Evolutionary conservation across 2,888 invertebrate genomes (phyloP).

Genomic region (Tridacna crocea): DNA sequence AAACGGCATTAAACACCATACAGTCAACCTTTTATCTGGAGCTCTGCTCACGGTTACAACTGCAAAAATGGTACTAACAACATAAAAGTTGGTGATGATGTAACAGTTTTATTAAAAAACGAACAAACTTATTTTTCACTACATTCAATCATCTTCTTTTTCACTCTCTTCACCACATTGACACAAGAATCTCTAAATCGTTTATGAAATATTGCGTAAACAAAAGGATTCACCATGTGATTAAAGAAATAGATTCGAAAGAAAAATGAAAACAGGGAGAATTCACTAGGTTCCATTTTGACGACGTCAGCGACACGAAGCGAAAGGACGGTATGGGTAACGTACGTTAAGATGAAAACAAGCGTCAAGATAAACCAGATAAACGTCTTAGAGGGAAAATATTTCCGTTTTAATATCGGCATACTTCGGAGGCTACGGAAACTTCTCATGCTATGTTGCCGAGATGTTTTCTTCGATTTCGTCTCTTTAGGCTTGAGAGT

Average conservation of each 20-base stretch:
- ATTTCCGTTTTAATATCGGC: constrained; percentile 24
- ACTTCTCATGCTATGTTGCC: constrained; percentile 41
- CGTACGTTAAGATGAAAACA: constrained; percentile 55
- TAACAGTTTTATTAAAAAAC: too few relatives aligned
- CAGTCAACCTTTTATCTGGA: too few relatives aligned
- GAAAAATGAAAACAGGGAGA: constrained; percentile 54
- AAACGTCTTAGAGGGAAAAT: constrained; percentile 55
- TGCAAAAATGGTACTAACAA: too few relatives aligned
- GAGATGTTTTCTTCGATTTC: constrained; percentile 17
- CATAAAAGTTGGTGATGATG: too few relatives aligned
- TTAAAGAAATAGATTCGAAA: constrained; percentile 59
- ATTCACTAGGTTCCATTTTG: constrained; percentile 39
- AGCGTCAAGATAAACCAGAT: constrained; percentile 61
- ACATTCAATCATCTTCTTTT: constrained; percentile 22
- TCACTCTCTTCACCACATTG: constrained; percentile 38
- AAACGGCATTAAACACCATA: too few relatives aligned
- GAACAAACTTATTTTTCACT: not conserved
- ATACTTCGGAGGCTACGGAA: constrained; percentile 42
- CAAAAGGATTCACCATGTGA: constrained; percentile 55
- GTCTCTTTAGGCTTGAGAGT: constrained; percentile 19
- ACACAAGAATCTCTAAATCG: constrained; percentile 48
- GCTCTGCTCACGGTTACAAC: too few relatives aligned
- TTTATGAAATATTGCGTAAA: constrained; percentile 59
- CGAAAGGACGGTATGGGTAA: constrained; percentile 41
- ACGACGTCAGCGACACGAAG: constrained; percentile 41